Evolutionary conservation across 2,113 vertebrate genomes (phyloP), one percentile per base, ranked within the genome.

Genomic region (Oxyruncus cristatus): DNA sequence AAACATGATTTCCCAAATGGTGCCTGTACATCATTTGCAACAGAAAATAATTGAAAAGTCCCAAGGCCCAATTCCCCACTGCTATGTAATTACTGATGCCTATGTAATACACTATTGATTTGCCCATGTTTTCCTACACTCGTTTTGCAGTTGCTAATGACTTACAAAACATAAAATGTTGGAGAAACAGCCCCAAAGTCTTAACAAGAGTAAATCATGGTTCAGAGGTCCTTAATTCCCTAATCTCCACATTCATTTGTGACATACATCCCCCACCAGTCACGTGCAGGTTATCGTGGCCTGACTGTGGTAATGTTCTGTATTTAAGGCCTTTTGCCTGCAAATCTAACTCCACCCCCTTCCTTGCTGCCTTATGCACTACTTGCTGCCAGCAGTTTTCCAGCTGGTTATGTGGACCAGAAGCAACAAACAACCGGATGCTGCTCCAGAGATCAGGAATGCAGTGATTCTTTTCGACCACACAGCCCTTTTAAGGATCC

Each of bases 11-110:
- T 97, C 92, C 92, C 91, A 80, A 91, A 95, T 61, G 79, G 49
- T 93, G 53, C 46, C 88, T 75, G 61, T 94, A 84, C 88, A 89
- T 87, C 68, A 72, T 89, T 78, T 93, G 77, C 47, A 85, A 68
- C 74, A 93, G 77, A 92, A 93, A 96, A 96, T 91, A 93, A 85
- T 61, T 93, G 93, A 87, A 87, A 94, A 96, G 7, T 95, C 91
- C 53, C 85, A 78, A 65, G 53, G 44, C 32, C 71, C 71, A 82
- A 46, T 88, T 96, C 71, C 62, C 83, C 39, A 88, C 61, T 81
- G 79, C 79, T 94, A 5, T 84, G 65, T 94, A 92, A 92, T 96
- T 94, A 93, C 91, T 75, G 88, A 75, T 88, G 85, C 47, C 70
- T 87, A 19, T 87, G 92, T 94, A 94, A 94, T 39, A 52, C 44